Base-by-base conservation (phyloP, 2,888 invertebrate genomes). In the Drosophila affinis region DNA sequence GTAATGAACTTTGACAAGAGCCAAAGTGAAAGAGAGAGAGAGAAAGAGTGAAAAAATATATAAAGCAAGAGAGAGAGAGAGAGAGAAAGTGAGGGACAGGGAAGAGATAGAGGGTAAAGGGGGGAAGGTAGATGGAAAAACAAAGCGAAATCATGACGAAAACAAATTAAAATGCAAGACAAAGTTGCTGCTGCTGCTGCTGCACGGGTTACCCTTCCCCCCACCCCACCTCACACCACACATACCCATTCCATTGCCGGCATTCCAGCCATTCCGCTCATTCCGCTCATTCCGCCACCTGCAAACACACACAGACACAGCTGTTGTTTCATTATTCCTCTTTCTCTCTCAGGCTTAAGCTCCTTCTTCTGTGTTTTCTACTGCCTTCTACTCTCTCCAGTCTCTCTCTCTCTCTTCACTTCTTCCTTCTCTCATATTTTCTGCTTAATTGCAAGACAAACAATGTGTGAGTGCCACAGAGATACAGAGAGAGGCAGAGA, bases 1-100 rank as follows among this genome's bases (percentile, higher is more conserved):
- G 90, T 86, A 89, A 89, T 90, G 85, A 90, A 90, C 90, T 90
- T 87, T 79, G 83, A 81, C 87, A 87, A 87, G 67, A 77, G 64
- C 39, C 45, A 32, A 18, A 53, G 17, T 14, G 51, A 9, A 12
- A 47, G 34, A 44, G 45, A 44, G 9, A 32, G 45, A 32, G 44
- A 48, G 14, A 17, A 0, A 39, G n/a, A 39, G 29, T 29, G 29
- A 1, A 27, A 27, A 1, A 27, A 27, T 27, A 27, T 27, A 27
- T 7, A 27, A 7, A 27, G 27, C 27, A 7, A 6, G 14, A 6
- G 34, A 48, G 56, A 12, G 18, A 17, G 48, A 32, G 46, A 0
- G 3, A 60, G 18, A 3, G 32, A 39, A 49, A 29, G 24, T 32
- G 34, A 64, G 39, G 29, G 3, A 21, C 21, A 29, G 9, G 12